A percentile compares a stretch with the other conserved stretches of the same genome.
Conservation (phyloP, 2,888 invertebrate species). For the Sicus ferrugineus region DNA sequence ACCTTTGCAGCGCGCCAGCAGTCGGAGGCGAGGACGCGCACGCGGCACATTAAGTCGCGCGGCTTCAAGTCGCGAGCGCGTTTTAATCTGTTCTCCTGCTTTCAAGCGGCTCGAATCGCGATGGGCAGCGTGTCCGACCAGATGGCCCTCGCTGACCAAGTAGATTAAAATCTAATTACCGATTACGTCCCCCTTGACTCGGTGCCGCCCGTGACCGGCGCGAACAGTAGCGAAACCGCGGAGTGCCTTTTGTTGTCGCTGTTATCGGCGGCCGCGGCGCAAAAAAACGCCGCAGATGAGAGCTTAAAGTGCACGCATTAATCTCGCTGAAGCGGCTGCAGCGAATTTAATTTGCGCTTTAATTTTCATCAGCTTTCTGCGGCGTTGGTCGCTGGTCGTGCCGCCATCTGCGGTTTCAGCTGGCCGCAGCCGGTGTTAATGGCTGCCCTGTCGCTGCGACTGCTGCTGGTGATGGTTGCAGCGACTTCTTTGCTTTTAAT, state of each 20-base stretch:
- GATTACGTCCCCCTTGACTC: constrained; percentile 18
- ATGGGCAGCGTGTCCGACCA: background rate
- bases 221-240: constrained; percentile 31
- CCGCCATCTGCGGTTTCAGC: background rate
- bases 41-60: too few species aligned
- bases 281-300: constrained; percentile 14
- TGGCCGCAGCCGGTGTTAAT: too few species aligned
- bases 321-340: constrained; percentile 25
- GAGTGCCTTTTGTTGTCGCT: constrained; percentile 9
- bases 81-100: background rate
- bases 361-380: constrained; percentile 8
- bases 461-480: background rate
- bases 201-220: background rate
- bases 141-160: constrained; percentile 14
- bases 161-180: constrained; percentile 33
- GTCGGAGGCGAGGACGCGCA: background rate
- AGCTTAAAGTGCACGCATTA: constrained; percentile 21
- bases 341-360: constrained; percentile 27
- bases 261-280: background rate
- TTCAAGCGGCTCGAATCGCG: background rate
- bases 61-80: background rate
- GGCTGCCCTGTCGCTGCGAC: background rate
- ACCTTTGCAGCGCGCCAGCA: constrained; percentile 15
- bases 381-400: background rate
- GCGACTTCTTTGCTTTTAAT: constrained; percentile 21